phyloP scores from a whole-genome alignment of 2,113 vertebrate genomes.

The Pogona vitticeps region DNA sequence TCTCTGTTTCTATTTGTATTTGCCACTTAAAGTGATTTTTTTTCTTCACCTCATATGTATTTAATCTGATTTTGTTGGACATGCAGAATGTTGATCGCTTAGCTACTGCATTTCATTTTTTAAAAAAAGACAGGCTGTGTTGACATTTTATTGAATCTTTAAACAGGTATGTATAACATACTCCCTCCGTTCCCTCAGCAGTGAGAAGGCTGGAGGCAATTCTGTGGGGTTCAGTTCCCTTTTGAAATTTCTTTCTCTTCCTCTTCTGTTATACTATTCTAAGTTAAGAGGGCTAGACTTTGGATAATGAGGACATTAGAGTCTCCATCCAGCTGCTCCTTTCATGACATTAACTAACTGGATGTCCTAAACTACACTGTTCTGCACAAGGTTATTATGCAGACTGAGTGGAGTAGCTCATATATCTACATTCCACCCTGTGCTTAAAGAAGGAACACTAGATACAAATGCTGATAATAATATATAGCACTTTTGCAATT shows the following conservation, averaged over 20 bases:
- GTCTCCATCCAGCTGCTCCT: background rate
- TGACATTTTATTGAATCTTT: conserved; percentile 28
- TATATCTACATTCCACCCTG: background rate
- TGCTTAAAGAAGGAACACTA: background rate
- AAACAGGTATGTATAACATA: background rate
- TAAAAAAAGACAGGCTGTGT: conserved; percentile 23
- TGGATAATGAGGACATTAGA: background rate
- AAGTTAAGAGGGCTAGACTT: background rate
- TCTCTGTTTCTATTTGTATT: conserved; percentile 65
- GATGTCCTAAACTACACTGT: no score
- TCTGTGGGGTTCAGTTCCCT: background rate
- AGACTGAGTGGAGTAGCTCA: no score
- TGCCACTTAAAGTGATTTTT: conserved; percentile 44
- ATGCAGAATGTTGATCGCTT: conserved; percentile 38
- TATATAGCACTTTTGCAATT: background rate
- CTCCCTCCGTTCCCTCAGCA: conserved; percentile 16
- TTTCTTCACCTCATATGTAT: conserved; percentile 60
- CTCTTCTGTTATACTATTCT: background rate
- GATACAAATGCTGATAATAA: background rate
- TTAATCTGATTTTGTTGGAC: conserved; percentile 76
- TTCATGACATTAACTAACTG: no score
- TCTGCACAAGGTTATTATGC: no score
- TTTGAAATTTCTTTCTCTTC: background rate
- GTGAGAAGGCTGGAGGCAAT: background rate
- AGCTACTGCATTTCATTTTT: background rate